Conservation (phyloP, 2,113 vertebrate species). For the Pipa parva region DNA sequence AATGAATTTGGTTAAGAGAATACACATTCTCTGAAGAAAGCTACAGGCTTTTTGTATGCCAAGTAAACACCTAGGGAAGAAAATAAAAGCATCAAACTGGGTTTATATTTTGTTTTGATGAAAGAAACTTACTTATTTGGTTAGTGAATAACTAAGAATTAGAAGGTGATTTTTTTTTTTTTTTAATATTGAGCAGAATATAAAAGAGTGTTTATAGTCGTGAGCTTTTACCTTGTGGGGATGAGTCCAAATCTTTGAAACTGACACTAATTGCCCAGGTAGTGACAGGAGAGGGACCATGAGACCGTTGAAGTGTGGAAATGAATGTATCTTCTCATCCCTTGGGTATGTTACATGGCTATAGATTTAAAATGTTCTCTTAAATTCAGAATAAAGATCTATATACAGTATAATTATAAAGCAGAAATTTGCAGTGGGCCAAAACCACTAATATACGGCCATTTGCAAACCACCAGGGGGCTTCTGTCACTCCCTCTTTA, state of each 20-base stretch:
- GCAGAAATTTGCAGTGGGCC: too few relatives aligned
- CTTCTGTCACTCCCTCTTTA: too few relatives aligned
- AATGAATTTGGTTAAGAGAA: too few relatives aligned
- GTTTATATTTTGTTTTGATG: too few relatives aligned
- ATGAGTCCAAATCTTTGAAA: conserved; percentile 15
- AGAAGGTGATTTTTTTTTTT: background rate
- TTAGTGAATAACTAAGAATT: background rate
- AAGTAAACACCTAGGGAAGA: too few relatives aligned
- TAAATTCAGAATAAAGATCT: background rate
- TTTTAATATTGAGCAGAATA: too few relatives aligned
- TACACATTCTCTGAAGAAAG: too few relatives aligned
- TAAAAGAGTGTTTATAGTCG: background rate
- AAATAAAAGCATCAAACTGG: too few relatives aligned
- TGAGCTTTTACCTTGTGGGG: conserved; percentile 1
- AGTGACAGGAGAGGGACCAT: conserved; percentile 6
- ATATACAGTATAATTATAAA: background rate
- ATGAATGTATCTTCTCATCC: conserved; percentile 12
- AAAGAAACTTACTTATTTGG: too few relatives aligned
- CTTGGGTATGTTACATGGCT: conserved; percentile 5
- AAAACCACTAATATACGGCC: too few relatives aligned
- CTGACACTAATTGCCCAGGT: conserved; percentile 30
- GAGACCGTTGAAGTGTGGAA: background rate
- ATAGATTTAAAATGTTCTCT: conserved; percentile 15
- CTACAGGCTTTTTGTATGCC: too few relatives aligned
- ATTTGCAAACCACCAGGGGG: too few relatives aligned